A percentile compares a stretch with the other conserved stretches of the same genome.
phyloP scores from a whole-genome alignment of 2,113 vertebrate genomes.

The Halcyon malimbica region DNA sequence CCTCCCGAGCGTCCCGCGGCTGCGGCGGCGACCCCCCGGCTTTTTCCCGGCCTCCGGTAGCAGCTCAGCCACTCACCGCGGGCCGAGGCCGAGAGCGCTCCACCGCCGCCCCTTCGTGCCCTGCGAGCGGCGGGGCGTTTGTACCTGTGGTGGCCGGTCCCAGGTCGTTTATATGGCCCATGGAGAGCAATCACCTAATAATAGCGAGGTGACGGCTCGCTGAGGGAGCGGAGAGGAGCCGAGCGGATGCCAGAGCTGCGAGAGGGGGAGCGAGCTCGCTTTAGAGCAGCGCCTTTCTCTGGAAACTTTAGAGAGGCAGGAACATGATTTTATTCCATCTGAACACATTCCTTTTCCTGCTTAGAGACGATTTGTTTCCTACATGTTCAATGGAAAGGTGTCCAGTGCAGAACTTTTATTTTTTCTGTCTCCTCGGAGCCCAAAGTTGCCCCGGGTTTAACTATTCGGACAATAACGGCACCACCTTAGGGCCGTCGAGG shows the following conservation, averaged over 20 bases:
- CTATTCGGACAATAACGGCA: background rate
- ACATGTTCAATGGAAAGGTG: background rate
- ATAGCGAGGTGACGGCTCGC: slow-evolving; percentile 41
- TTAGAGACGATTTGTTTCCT: background rate
- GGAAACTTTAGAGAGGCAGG: background rate
- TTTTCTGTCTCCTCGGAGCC: background rate
- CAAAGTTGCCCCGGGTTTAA: background rate
- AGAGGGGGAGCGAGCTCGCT: background rate
- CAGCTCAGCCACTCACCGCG: rapidly evolving
- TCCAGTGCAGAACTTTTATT: background rate
- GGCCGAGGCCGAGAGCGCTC: background rate
- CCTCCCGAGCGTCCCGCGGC: background rate
- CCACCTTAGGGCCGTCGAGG: rapidly evolving
- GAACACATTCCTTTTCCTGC: background rate
- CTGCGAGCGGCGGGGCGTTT: background rate
- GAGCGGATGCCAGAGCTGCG: background rate
- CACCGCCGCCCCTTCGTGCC: background rate
- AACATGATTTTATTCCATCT: background rate
- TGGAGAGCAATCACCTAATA: slow-evolving; percentile 32
- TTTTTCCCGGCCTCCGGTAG: rapidly evolving
- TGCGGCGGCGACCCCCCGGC: background rate
- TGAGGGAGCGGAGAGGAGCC: background rate
- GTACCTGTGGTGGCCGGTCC: background rate
- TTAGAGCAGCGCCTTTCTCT: background rate
- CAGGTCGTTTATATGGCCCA: background rate